Percentiles rank a stretch among this genome's conserved stretches.
Evolutionary conservation across 2,113 vertebrate species (phyloP).

Genomic region (Pipa parva): DNA sequence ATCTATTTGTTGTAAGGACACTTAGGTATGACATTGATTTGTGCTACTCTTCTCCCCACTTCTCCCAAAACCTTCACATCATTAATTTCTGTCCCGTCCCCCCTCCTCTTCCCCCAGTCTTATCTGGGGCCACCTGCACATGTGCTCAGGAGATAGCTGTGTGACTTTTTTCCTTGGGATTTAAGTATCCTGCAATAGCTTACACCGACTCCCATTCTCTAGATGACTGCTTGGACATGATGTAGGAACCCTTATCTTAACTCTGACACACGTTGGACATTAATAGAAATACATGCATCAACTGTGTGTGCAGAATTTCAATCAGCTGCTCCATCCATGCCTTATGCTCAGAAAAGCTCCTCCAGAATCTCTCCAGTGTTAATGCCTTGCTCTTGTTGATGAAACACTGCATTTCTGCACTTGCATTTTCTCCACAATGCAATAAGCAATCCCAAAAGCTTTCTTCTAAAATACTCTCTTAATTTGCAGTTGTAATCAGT

Average conservation of each 20-base stretch:
- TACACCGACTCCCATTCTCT: slow-evolving; percentile 68
- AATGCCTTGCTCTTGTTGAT: neutral
- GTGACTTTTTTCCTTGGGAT: slow-evolving; percentile 56
- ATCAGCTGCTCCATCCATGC: slow-evolving; percentile 54
- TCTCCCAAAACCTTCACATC: neutral
- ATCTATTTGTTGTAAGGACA: slow-evolving; percentile 8
- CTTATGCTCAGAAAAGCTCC: neutral
- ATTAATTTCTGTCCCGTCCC: neutral
- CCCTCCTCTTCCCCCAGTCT: slow-evolving; percentile 1
- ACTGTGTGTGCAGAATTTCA: slow-evolving; percentile 73
- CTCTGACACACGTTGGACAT: slow-evolving; percentile 78
- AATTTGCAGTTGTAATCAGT: too few relatives aligned
- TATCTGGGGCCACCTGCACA: slow-evolving; percentile 44
- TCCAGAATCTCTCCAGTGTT: neutral
- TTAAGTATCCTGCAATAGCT: slow-evolving; percentile 77
- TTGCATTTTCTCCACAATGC: too few relatives aligned
- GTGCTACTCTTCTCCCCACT: slow-evolving; percentile 20
- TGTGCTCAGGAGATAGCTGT: slow-evolving; percentile 32
- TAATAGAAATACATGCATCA: slow-evolving; percentile 80
- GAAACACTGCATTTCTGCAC: neutral
- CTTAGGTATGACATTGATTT: slow-evolving; percentile 31
- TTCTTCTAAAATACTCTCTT: too few relatives aligned
- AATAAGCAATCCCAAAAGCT: too few relatives aligned
- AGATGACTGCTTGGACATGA: slow-evolving; percentile 69
- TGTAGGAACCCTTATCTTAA: slow-evolving; percentile 79